These are phyloP conservation scores for Donacobius atricapilla DNA, from an alignment of 2,113 vertebrate genomes.

Conservation along the genomic window DNA sequence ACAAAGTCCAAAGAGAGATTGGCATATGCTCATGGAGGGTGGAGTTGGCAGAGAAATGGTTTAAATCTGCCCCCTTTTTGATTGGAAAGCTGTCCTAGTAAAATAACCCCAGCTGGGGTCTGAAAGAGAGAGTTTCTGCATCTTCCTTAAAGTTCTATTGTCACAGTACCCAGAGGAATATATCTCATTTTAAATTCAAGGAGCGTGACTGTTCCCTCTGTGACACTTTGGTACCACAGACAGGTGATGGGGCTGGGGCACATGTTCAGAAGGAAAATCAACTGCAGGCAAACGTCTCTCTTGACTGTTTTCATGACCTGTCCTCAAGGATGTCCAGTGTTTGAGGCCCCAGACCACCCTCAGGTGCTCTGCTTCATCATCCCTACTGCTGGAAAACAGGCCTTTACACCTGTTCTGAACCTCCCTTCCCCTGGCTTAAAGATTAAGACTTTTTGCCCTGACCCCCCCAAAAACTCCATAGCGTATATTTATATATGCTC, in stretches of 20 bases:
- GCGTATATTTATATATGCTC: neutral
- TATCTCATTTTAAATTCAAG: neutral
- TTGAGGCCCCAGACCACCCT: neutral
- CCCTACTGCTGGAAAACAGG: neutral
- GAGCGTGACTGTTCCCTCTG: neutral
- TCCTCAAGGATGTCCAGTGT: neutral
- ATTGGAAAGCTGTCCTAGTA: neutral
- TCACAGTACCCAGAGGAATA: neutral
- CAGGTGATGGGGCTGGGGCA: neutral
- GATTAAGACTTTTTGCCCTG: neutral
- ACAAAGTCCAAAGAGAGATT: slow-evolving; percentile 39
- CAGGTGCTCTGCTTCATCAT: neutral
- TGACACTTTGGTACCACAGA: neutral
- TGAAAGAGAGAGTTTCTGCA: neutral
- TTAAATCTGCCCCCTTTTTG: neutral
- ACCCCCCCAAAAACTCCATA: rapidly evolving
- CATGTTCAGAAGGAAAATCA: neutral
- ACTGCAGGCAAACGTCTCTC: neutral
- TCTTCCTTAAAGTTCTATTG: neutral
- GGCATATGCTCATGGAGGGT: neutral
- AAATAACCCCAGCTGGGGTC: neutral
- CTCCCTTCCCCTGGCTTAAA: neutral
- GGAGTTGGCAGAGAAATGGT: slow-evolving; percentile 12
- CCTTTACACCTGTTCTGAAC: neutral
- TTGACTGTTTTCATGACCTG: neutral